Base-by-base conservation (phyloP, 2,797 vertebrate species). In the Periophthalmus magnuspinnatus region DNA sequence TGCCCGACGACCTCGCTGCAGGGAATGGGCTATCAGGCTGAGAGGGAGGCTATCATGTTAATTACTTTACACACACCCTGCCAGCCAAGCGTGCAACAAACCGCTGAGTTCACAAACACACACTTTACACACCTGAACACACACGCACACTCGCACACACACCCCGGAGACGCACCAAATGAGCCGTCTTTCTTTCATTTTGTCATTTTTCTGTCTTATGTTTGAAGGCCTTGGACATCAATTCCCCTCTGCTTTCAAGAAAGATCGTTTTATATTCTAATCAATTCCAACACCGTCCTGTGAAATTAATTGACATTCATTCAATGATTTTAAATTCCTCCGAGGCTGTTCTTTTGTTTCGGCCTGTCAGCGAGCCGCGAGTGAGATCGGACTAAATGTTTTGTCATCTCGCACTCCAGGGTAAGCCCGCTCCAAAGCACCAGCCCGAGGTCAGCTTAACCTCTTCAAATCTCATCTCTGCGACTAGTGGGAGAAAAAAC, bases 191-290 rank as follows among this genome's bases (percentile, higher is more conserved):
- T 84, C 87, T 90, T 86, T 92, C 81, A 87, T 89, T 88, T 78
- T 84, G 86, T 84, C 79, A 76, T 92, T 89, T 87, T 84, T 82
- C 77, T 83, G 86, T 89, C 87, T 90, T 58, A 78, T 77, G 80
- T 92, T 90, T 90, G 90, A 92, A 92, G 89, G 86, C 89, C 88
- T 90, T 86, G 85, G 90, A 92, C 90, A 84, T 92, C 90, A 91
- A 92, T 92, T 92, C 91, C 91, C 90, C 72, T 90, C 82, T 90
- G 91, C 90, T 89, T 89, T 91, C 88, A 82, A 90, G 86, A 91
- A 89, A 90, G 90, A 90, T 92, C 90, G 90, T 90, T 92, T 91
- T 91, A 92, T 92, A 92, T 92, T 92, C 88, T 90, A 92, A 92
- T 92, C 90, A 91, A 92, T 92, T 92, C 91, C 91, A 88, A 89